These are phyloP conservation scores for Kradibia gibbosae DNA, from an alignment of 1,140 invertebrate species.

Conservation along the genomic window DNA sequence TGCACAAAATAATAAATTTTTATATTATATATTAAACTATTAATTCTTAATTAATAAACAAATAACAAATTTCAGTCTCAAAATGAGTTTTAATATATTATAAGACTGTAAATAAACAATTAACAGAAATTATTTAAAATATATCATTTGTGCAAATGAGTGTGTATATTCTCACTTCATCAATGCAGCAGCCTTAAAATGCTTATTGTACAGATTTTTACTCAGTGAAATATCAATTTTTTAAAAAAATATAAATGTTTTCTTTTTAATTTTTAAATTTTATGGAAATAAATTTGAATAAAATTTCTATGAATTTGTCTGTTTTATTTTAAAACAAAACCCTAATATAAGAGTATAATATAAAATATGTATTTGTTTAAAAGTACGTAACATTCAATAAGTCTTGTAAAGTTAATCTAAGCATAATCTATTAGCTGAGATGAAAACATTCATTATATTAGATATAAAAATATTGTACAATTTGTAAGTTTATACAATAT, in stretches of 20 bases:
- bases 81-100: not conserved
- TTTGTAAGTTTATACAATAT: constrained; percentile 25
- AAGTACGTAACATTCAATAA: not conserved
- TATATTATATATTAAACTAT: not conserved
- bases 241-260: constrained; percentile 5
- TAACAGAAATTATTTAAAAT: constrained; percentile 1
- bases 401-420: too few species aligned
- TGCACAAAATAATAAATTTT: not conserved
- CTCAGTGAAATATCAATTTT: not conserved
- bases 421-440: too few species aligned
- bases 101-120: constrained; percentile 10
- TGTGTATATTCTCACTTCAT: constrained; percentile 1
- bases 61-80: too few species aligned
- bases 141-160: not conserved
- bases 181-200: not conserved
- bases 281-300: constrained; percentile 19
- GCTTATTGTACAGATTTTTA: constrained; percentile 24
- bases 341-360: not conserved
- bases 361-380: not conserved
- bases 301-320: constrained; percentile 14
- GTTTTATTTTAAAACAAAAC: not conserved
- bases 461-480: too few species aligned
- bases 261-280: constrained; percentile 27
- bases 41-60: not conserved
- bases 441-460: too few species aligned